Conservation (phyloP, 2,113 vertebrate species). For the Dasyprocta punctata region DNA sequence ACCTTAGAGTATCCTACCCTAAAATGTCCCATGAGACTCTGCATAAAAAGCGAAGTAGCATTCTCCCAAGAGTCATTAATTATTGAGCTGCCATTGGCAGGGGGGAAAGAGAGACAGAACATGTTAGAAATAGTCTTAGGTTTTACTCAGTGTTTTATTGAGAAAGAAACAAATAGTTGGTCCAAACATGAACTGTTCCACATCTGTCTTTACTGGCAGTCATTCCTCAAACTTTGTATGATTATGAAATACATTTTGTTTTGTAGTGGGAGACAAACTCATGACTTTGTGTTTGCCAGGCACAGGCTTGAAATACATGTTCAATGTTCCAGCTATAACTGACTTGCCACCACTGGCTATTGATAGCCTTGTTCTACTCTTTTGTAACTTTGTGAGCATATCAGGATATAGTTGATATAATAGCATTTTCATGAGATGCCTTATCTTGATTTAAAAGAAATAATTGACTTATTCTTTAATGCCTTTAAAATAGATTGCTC, state of each 20-base stretch:
- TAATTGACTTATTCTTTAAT: neutral
- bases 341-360: neutral
- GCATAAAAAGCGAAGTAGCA: neutral
- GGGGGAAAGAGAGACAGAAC: neutral
- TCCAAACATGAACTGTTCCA: neutral
- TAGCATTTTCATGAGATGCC: neutral
- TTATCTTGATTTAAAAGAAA: neutral
- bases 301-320: neutral
- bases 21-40: neutral
- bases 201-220: neutral
- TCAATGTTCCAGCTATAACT: neutral
- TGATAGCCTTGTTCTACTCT: neutral
- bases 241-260: neutral
- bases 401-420: neutral
- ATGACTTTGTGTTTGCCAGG: too few relatives aligned
- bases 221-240: neutral
- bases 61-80: constrained; percentile 23
- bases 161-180: neutral
- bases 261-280: too few relatives aligned
- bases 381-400: neutral
- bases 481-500: neutral
- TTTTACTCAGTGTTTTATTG: neutral
- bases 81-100: neutral
- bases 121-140: neutral
- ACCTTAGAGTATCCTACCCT: neutral